These are phyloP conservation scores for Heliconius hewitsoni DNA, from an alignment of 1,140 invertebrate genomes.

Conservation along the genomic window DNA sequence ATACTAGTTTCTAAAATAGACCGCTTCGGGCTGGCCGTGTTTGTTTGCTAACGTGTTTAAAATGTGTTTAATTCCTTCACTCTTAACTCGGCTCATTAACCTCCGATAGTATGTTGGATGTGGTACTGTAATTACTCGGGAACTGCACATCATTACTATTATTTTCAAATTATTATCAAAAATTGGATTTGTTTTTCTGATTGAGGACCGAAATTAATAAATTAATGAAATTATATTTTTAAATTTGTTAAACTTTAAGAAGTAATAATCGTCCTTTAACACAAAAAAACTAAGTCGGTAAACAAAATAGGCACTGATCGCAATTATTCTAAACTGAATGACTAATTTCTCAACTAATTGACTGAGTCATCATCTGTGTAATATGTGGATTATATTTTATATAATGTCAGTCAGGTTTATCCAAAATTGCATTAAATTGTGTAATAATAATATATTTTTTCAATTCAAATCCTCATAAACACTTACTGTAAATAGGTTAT, in stretches of 20 bases:
- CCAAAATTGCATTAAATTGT: background rate
- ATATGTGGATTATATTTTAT: background rate
- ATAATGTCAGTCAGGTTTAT: background rate
- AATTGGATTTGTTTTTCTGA: background rate
- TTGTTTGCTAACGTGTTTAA: constrained; percentile 40
- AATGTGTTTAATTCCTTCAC: constrained; percentile 35
- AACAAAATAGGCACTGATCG: background rate
- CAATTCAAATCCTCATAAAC: background rate
- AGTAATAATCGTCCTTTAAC: too few relatives aligned
- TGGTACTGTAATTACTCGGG: constrained; percentile 23
- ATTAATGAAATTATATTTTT: too few relatives aligned
- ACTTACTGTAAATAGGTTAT: background rate
- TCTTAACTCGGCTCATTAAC: constrained; percentile 38
- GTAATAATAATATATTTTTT: background rate
- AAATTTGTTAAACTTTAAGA: too few relatives aligned
- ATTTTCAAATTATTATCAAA: background rate
- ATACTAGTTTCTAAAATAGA: constrained; percentile 36
- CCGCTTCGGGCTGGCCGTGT: constrained; percentile 32
- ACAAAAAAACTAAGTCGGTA: background rate
- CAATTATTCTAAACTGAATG: background rate
- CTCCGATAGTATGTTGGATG: constrained; percentile 31
- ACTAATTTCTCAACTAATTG: constrained; percentile 1
- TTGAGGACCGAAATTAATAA: background rate
- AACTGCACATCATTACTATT: background rate
- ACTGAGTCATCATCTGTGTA: background rate